phyloP scores from a whole-genome alignment of 2,113 vertebrate genomes.

The Scatophagus argus region DNA sequence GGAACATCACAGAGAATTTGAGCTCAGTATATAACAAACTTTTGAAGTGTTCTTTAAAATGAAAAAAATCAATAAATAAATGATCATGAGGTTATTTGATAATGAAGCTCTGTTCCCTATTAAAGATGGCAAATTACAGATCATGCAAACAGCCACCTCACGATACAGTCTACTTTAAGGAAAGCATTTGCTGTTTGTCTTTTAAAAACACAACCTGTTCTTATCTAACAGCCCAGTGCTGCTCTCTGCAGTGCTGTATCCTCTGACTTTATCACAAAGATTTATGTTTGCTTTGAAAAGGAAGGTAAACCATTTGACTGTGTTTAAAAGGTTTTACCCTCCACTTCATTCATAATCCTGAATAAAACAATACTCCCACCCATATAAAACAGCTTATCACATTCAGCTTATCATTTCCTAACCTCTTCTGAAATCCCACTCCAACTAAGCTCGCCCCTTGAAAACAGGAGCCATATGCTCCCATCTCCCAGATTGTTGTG shows the following conservation, averaged over 20 bases:
- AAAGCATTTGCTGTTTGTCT: neutral
- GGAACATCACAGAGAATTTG: no score
- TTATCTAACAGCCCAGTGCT: neutral
- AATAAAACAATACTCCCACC: conserved; percentile 1
- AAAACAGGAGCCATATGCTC: conserved; percentile 27
- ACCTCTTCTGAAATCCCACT: conserved; percentile 34
- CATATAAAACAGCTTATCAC: conserved; percentile 35
- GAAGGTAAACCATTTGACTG: neutral
- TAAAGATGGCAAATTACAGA: neutral
- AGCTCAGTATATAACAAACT: neutral
- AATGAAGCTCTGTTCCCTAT: neutral
- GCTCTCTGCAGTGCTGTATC: neutral
- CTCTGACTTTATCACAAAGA: conserved; percentile 20
- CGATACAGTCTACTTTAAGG: neutral
- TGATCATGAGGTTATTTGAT: neutral
- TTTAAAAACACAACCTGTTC: neutral
- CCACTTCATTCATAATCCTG: conserved; percentile 11
- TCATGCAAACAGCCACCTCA: neutral
- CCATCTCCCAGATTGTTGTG: neutral
- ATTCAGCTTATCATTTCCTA: no score
- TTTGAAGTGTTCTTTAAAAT: neutral
- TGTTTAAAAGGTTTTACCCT: neutral
- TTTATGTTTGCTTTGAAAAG: conserved; percentile 4
- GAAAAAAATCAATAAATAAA: neutral
- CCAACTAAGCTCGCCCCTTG: neutral